phyloP scores from a whole-genome alignment of 2,888 invertebrate genomes.

The Ochlodes sylvanus region DNA sequence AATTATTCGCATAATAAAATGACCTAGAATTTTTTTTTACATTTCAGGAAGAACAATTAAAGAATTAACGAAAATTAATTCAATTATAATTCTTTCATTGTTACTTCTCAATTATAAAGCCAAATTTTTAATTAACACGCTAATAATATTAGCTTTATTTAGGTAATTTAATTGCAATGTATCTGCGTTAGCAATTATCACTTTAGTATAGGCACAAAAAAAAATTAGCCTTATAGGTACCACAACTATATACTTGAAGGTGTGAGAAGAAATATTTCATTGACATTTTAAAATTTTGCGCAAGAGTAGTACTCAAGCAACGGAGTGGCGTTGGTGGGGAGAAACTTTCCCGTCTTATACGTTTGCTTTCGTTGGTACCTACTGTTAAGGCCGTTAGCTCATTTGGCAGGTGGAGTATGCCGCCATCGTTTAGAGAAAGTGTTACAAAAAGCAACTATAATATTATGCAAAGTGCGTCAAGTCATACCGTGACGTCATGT shows the following conservation, averaged over 20 bases:
- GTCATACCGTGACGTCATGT: conserved; percentile 46
- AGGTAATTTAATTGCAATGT: background rate
- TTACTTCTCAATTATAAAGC: background rate
- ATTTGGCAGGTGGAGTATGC: conserved; percentile 79
- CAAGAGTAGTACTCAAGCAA: conserved; percentile 70
- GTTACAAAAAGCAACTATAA: conserved; percentile 67
- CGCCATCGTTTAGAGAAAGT: conserved; percentile 74
- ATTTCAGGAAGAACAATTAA: background rate
- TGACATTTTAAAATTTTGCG: conserved; percentile 68
- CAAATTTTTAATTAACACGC: background rate
- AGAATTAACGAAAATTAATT: background rate
- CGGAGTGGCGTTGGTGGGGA: conserved; percentile 62
- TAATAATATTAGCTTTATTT: background rate
- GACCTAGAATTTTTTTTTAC: background rate
- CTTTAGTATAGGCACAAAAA: too few relatives aligned
- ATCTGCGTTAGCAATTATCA: too few relatives aligned
- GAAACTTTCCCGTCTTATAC: conserved; percentile 78
- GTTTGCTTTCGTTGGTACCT: conserved; percentile 82
- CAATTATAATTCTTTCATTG: background rate
- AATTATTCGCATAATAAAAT: conserved; percentile 3
- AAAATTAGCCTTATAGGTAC: too few relatives aligned
- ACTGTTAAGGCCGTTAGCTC: conserved; percentile 75
- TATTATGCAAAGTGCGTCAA: conserved; percentile 65
- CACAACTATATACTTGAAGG: background rate
- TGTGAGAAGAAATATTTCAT: conserved; percentile 34